Base-by-base conservation (phyloP, 2,113 vertebrate genomes). In the Mirza zaza region DNA sequence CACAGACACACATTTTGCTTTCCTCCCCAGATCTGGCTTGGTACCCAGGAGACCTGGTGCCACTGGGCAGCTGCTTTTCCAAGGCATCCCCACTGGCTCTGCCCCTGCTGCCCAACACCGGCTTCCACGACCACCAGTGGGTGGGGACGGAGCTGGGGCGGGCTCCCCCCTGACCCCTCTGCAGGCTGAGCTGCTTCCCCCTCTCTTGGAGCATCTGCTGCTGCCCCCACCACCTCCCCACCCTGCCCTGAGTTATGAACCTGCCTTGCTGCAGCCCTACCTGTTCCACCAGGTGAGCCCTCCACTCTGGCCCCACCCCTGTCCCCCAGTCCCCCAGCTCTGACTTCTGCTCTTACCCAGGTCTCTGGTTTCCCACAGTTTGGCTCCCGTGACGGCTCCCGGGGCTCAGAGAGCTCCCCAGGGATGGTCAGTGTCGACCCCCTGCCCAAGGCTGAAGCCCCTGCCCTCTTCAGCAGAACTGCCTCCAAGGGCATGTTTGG, bases 171-270 rank as follows among this genome's bases (percentile, higher is more conserved):
- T 99, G 85, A 99, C 99, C 82, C 98, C 99, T 32, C 99, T 99
- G 97, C 97, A 99, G 97, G 99, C 96, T 48, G 91, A 97, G 55
- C 89, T 96, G 77, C 95, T 99, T 77, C 99, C 99, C 57, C 98
- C 99, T 42, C 99, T 99, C 97, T 91, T 99, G 98, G 99, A 99
- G 96, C 99, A 99, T 61, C 98, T 99, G 96, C 99, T 99, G 70
- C 98, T 99, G 80, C 34, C 97, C 29, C 98, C 99, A 1, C 98
- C 98, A 12, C 98, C 99, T 63, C 99, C 99, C 9, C 98, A 98
- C 5, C 98, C 99, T 45, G 98, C 99, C 65, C 98, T 98, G 73
- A 97, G 97, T 71, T 98, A 99, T 34, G 99, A 99, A 80, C 98
- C 99, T 25, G 97, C 99, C 50, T 98, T 99, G 39, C 97, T 99